Conservation (phyloP, 2,888 invertebrate species). For the Catocala sponsa region DNA sequence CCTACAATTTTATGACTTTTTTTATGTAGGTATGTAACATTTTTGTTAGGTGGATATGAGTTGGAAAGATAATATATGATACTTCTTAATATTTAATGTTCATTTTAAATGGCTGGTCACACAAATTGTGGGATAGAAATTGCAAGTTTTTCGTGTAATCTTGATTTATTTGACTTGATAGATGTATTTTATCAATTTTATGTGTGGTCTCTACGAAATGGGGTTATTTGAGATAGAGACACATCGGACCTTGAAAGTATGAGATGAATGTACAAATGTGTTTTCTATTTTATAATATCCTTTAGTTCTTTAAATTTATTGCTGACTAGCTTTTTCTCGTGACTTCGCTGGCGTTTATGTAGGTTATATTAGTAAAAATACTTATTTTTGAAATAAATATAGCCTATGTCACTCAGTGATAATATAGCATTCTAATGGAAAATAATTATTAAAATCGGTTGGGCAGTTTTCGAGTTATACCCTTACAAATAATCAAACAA, state of each 20-base stretch:
- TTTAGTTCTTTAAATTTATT: too few species aligned
- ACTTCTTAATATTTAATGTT: constrained; percentile 19
- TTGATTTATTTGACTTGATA: constrained; percentile 15
- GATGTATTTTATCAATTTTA: constrained; percentile 9
- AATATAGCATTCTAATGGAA: too few species aligned
- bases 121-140: constrained; percentile 16
- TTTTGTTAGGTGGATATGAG: constrained; percentile 21
- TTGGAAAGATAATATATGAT: constrained; percentile 32
- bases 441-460: too few species aligned
- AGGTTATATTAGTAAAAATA: too few species aligned
- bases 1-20: constrained; percentile 17
- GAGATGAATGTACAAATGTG: not conserved
- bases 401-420: too few species aligned
- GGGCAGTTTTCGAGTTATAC: too few species aligned
- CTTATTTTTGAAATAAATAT: too few species aligned
- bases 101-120: constrained; percentile 14
- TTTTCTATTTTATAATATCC: too few species aligned
- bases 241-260: not conserved
- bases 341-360: too few species aligned
- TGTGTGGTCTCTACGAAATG: not conserved
- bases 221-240: not conserved
- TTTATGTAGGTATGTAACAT: constrained; percentile 22
- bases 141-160: constrained; percentile 19
- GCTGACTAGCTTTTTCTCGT: too few species aligned
- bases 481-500: too few species aligned